Evolutionary conservation across 2,797 vertebrate species (phyloP).

Genomic region (Gastrophryne carolinensis): DNA sequence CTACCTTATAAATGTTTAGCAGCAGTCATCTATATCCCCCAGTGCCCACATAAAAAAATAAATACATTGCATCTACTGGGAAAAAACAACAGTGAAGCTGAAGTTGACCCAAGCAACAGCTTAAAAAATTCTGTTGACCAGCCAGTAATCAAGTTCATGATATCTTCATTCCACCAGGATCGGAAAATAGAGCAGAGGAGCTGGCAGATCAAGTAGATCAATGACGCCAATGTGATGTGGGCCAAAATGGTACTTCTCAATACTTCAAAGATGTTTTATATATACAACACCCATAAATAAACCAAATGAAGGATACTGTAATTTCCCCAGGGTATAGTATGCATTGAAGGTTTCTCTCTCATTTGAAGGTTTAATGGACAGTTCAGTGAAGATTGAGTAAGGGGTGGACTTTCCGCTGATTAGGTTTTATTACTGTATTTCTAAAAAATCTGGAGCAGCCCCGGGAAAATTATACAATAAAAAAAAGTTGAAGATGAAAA

Average conservation of each 20-base stretch:
- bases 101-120: neutral
- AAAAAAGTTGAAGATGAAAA: conserved; percentile 39
- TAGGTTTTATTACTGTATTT: conserved; percentile 40
- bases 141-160: neutral
- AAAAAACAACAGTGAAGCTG: neutral
- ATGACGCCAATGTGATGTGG: conserved; percentile 27
- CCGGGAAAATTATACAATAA: conserved; percentile 9
- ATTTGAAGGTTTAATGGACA: conserved; percentile 28
- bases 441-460: conserved; percentile 19
- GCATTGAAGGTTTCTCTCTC: conserved; percentile 31
- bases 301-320: conserved; percentile 24
- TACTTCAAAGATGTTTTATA: conserved; percentile 31
- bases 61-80: neutral
- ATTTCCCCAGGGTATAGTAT: conserved; percentile 21
- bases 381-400: conserved; percentile 9
- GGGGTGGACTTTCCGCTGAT: conserved; percentile 15
- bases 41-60: neutral
- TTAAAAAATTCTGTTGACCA: neutral
- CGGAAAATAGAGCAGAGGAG: conserved; percentile 11
- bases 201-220: conserved; percentile 24
- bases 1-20: too few species aligned
- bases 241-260: conserved; percentile 26
- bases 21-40: too few species aligned
- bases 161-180: conserved; percentile 1
- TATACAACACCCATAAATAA: conserved; percentile 23